Evolutionary conservation across 2,113 vertebrate genomes (phyloP).

Genomic region (Perca schrenkii): DNA sequence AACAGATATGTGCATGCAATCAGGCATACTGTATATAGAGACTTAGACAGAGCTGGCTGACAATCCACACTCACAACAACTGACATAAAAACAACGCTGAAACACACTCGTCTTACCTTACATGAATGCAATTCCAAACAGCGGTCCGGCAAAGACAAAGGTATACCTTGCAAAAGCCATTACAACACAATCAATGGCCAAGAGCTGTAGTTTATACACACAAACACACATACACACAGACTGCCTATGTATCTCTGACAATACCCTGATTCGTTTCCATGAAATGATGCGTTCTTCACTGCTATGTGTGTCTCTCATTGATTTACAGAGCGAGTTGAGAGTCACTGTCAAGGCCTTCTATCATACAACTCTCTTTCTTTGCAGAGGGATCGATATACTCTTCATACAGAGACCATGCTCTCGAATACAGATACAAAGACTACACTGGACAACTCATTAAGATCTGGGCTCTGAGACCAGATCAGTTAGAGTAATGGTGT

Average conservation of each 20-base stretch:
- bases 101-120: slow-evolving; percentile 11
- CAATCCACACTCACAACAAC: not conserved
- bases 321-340: slow-evolving; percentile 52
- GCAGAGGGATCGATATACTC: slow-evolving; percentile 60
- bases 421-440: slow-evolving; percentile 23
- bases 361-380: slow-evolving; percentile 39
- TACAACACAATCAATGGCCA: not conserved
- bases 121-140: slow-evolving; percentile 10
- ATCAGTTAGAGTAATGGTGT: not conserved
- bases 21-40: not conserved
- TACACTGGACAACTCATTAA: slow-evolving; percentile 15
- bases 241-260: not conserved
- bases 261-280: slow-evolving; percentile 58
- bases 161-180: slow-evolving; percentile 13
- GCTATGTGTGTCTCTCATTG: slow-evolving; percentile 47
- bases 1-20: not conserved
- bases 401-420: slow-evolving; percentile 11
- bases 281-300: slow-evolving; percentile 46
- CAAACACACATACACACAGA: slow-evolving; percentile 16
- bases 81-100: not conserved
- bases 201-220: not conserved
- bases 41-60: not conserved
- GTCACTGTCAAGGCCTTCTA: slow-evolving; percentile 53
- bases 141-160: not conserved
- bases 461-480: not conserved